Conservation (phyloP, 2,797 vertebrate genomes). For the Decapterus maruadsi region DNA sequence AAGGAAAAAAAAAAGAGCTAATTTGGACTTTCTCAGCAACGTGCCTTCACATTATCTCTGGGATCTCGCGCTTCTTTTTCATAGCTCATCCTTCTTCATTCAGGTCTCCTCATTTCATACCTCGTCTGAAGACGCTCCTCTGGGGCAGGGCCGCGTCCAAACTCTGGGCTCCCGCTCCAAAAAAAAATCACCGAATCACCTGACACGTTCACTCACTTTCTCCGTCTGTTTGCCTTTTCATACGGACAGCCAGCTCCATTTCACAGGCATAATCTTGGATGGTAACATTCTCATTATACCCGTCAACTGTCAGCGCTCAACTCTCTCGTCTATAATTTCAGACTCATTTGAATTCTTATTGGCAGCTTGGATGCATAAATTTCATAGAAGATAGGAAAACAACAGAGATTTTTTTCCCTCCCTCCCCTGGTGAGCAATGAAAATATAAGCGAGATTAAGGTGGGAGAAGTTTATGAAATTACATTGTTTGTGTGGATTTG, state of each 20-base stretch:
- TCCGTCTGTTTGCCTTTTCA: slow-evolving; percentile 67
- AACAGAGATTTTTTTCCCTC: slow-evolving; percentile 23
- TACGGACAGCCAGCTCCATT: slow-evolving; percentile 56
- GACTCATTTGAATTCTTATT: slow-evolving; percentile 76
- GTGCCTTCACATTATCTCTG: slow-evolving; percentile 8
- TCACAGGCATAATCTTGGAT: slow-evolving; percentile 69
- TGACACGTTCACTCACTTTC: slow-evolving; percentile 51
- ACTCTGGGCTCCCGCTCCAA: slow-evolving; percentile 38
- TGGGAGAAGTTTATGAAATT: slow-evolving; percentile 38
- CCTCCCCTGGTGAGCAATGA: slow-evolving; percentile 48
- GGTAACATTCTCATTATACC: slow-evolving; percentile 73
- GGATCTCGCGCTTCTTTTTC: neutral
- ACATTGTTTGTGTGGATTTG: slow-evolving; percentile 52
- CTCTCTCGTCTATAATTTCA: slow-evolving; percentile 73
- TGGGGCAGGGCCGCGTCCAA: slow-evolving; percentile 28
- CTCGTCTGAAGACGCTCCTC: slow-evolving; percentile 31
- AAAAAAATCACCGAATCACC: slow-evolving; percentile 48
- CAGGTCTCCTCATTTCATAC: slow-evolving; percentile 21
- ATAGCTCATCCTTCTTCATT: slow-evolving; percentile 3
- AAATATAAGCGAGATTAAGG: slow-evolving; percentile 55
- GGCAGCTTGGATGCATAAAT: slow-evolving; percentile 72
- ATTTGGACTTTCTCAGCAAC: slow-evolving; percentile 7
- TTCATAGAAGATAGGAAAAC: slow-evolving; percentile 68
- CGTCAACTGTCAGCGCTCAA: slow-evolving; percentile 71
- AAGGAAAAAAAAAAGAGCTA: neutral